These are phyloP conservation scores for Sula dactylatra DNA, from an alignment of 2,113 vertebrate genomes.

Conservation along the genomic window DNA sequence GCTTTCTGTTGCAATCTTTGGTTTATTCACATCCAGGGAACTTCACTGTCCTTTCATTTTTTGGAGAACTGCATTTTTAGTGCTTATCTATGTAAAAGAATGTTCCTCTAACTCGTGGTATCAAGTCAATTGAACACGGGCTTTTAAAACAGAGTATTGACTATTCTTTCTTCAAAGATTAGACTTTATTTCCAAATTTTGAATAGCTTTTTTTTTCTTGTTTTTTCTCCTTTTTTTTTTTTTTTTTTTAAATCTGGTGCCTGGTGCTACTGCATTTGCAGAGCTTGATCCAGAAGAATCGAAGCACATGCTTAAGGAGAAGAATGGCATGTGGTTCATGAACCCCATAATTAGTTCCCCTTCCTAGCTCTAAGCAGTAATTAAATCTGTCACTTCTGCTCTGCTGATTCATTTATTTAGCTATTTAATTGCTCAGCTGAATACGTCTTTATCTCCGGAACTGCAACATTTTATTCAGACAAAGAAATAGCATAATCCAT, in stretches of 20 bases:
- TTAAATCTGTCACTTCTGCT: conserved; percentile 91
- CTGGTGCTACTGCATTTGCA: background rate
- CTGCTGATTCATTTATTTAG: conserved; percentile 87
- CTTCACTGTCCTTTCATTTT: background rate
- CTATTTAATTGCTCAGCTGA: conserved; percentile 83
- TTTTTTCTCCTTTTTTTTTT: accelerated
- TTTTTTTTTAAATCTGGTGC: background rate
- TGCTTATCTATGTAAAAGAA: background rate
- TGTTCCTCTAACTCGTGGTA: background rate
- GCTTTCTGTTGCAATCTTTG: background rate
- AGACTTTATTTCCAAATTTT: background rate
- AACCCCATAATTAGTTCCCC: conserved; percentile 84
- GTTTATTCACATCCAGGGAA: background rate
- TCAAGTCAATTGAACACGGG: background rate
- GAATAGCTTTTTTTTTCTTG: background rate
- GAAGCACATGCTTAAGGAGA: conserved; percentile 72
- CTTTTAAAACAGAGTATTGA: background rate
- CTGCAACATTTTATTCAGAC: conserved; percentile 80
- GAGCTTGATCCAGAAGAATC: conserved; percentile 51
- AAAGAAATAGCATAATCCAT: conserved; percentile 62
- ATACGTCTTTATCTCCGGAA: conserved; percentile 82
- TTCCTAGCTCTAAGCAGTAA: conserved; percentile 85
- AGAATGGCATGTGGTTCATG: conserved; percentile 76
- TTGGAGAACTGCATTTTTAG: background rate
- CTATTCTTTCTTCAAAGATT: background rate